Evolutionary conservation across 2,888 invertebrate genomes (phyloP), one percentile per base, ranked within the genome.

Genomic region (Tinea trinotella): DNA sequence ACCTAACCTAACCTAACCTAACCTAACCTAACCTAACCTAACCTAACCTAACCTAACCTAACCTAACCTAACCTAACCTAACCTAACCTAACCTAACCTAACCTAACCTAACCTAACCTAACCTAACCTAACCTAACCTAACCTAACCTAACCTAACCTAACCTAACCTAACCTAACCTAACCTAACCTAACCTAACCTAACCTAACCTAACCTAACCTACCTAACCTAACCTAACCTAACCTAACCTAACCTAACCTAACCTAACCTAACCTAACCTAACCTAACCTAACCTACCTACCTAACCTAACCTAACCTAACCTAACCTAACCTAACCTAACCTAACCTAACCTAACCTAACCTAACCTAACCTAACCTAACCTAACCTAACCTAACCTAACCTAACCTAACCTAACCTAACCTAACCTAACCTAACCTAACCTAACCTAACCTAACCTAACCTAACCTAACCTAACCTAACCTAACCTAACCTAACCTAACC

Each of bases 341-440:
- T 36, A 36, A 36, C 36, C 36, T 36, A 36, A 36, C 36, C 18
- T 48, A 36, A 36, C 36, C 48, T 49, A 49, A 48, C 56, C 56
- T 56, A 58, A 58, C 57, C 59, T 59, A 60, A 59, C 59, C 60
- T 60, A 59, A 59, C 58, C 59, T 58, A 59, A 60, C 59, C 59
- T 60, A 60, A 60, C 59, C 59, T 58, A 60, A 58, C 59, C 59
- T 59, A 59, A 59, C 58, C 58, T 59, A 60, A 59, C 59, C 59
- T 58, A 60, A 59, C 59, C 58, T 57, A 59, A 57, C 59, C 58
- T 57, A 59, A 57, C 59, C 57, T 57, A 59, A 56, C 59, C 56
- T 57, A 58, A 58, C 59, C 59, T 58, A 60, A 58, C 58, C 57
- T 58, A 60, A 59, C 57, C 58, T 58, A 58, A 57, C 57, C 59